Base-by-base conservation (phyloP, 2,113 vertebrate genomes). In the Notothenia rossii region DNA sequence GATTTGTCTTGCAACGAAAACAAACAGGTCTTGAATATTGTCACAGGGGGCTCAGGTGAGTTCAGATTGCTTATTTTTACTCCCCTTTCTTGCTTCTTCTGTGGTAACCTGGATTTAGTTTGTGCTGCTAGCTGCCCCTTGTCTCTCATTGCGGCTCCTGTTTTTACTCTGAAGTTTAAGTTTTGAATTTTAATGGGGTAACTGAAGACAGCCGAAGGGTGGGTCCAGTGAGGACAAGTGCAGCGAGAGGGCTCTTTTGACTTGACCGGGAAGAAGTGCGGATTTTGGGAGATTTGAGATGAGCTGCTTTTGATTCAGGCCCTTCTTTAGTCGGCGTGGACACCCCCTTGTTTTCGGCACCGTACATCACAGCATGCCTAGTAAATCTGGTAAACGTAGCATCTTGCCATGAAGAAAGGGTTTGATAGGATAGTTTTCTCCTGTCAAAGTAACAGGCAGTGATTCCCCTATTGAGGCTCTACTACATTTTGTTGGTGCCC, bases 111-210 rank as follows among this genome's bases (percentile, higher is more conserved):
- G 66, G 69, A 20, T 75, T 82, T 71, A 66, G 49, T 81, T 72
- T 86, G 72, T 79, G 66, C 59, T 43, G 49, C 51, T 74, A 73
- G 78, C 68, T 72, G 64, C 79, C 61, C 59, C 73, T 66, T 75
- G 58, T 73, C 69, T 81, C 56, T 65, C 74, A 59, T 66, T 65
- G 68, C 66, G 15, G 77, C 78, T 87, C 86, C 65, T 48, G 55
- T 81, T 84, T 59, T 74, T 82, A 82, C 85, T 89, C 68, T 75
- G 78, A 91, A 91, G 91, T 88, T 86, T 87, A 88, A 82, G 87
- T 90, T 93, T 75, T 92, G 89, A 82, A 94, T 93, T 91, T 89
- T 84, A 91, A 91, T 90, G 81, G 85, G 77, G 85, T 73, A 91
- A 86, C 73, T 7, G 87, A 77, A 84, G 85, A 80, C 87, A 86